phyloP scores from a whole-genome alignment of 2,888 invertebrate genomes.

The Peribatodes rhomboidaria region DNA sequence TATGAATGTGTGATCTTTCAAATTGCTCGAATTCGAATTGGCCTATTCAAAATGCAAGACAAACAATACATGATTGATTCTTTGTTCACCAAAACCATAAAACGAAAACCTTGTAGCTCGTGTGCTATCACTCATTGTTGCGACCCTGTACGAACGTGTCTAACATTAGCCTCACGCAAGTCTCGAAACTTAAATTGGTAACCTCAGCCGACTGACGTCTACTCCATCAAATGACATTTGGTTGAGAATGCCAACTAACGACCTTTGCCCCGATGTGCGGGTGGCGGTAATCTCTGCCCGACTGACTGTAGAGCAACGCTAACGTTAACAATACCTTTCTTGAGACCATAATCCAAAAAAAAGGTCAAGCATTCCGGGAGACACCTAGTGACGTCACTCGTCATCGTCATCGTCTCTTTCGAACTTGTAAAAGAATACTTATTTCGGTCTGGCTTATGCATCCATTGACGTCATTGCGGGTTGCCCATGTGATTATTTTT shows the following conservation, averaged over 20 bases:
- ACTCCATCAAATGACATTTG: slow-evolving; percentile 51
- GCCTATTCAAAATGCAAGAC: slow-evolving; percentile 5
- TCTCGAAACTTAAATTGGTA: slow-evolving; percentile 22
- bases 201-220: slow-evolving; percentile 41
- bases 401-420: no score
- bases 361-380: no score
- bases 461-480: no score
- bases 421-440: no score
- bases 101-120: slow-evolving; percentile 1
- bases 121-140: slow-evolving; percentile 7
- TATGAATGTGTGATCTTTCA: neutral
- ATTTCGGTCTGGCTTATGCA: no score
- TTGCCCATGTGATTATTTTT: no score
- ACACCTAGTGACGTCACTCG: no score
- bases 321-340: slow-evolving; percentile 47
- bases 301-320: slow-evolving; percentile 54
- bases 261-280: slow-evolving; percentile 53
- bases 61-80: slow-evolving; percentile 17
- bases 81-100: slow-evolving; percentile 8
- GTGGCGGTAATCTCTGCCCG: slow-evolving; percentile 49
- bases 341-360: no score
- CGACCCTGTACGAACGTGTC: slow-evolving; percentile 11
- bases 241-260: slow-evolving; percentile 53
- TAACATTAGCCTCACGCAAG: slow-evolving; percentile 22
- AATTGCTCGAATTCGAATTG: neutral